Conservation (phyloP, 2,113 vertebrate genomes). For the Chaetodon auriga region DNA sequence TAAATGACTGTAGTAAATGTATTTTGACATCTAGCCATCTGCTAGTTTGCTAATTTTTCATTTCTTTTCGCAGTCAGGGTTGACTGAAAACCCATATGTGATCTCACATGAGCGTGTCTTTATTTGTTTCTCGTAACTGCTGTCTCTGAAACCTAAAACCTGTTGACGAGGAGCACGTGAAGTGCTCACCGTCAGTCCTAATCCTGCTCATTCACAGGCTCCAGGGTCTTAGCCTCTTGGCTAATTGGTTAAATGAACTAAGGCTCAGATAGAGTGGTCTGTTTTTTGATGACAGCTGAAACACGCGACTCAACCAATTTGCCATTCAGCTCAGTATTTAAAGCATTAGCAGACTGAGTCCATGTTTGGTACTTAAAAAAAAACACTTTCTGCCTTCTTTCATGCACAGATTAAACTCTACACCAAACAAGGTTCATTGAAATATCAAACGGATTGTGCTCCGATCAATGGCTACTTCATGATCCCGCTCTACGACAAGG, state of each 20-base stretch:
- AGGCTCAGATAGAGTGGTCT: not conserved
- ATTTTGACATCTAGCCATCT: not conserved
- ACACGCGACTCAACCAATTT: not conserved
- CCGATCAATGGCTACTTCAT: conserved; percentile 99
- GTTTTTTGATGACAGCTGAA: conserved; percentile 4
- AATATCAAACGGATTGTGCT: conserved; percentile 98
- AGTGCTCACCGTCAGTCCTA: conserved; percentile 19
- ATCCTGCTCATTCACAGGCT: conserved; percentile 59
- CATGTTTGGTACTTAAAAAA: not conserved
- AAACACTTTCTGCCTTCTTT: conserved; percentile 10
- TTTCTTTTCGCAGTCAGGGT: not conserved
- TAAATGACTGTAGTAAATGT: not conserved
- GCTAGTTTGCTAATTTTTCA: not conserved
- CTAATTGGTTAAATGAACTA: conserved; percentile 29
- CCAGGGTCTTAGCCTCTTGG: conserved; percentile 54
- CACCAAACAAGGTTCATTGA: conserved; percentile 97
- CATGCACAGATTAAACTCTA: conserved; percentile 93
- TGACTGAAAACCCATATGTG: too few species aligned
- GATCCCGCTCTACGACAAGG: conserved; percentile 99
- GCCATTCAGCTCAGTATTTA: too few species aligned
- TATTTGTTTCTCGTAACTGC: not conserved
- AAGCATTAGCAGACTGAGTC: not conserved
- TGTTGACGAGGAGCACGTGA: conserved; percentile 9
- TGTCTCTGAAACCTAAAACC: conserved; percentile 7
- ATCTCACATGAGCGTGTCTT: not conserved